Evolutionary conservation across 2,113 vertebrate genomes (phyloP).

Genomic region (Heliornis fulica): DNA sequence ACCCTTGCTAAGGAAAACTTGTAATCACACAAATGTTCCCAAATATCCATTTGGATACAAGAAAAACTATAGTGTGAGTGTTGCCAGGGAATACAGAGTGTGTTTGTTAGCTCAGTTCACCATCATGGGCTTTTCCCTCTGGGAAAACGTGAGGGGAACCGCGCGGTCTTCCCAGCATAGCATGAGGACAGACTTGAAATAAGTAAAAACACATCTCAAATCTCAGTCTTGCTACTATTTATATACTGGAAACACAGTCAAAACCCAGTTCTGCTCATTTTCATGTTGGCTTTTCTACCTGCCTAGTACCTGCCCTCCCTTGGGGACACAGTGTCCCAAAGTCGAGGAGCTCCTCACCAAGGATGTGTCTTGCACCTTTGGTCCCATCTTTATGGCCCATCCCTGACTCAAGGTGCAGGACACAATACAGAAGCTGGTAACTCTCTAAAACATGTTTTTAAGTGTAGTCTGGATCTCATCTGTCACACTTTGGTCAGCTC

Average conservation of each 20-base stretch:
- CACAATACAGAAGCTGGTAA: not conserved
- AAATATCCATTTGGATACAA: not conserved
- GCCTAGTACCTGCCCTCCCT: not conserved
- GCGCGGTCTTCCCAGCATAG: accelerated
- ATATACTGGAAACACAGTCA: not conserved
- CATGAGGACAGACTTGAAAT: not conserved
- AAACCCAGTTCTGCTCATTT: not conserved
- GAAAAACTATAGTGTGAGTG: not conserved
- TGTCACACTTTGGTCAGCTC: not conserved
- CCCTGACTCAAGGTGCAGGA: no score
- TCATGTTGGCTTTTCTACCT: not conserved
- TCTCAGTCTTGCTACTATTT: not conserved
- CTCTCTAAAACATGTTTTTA: accelerated
- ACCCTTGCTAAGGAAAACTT: not conserved
- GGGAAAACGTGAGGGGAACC: not conserved
- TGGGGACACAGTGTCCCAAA: not conserved
- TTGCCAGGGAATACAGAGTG: not conserved
- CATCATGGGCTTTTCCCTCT: not conserved
- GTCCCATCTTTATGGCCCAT: not conserved
- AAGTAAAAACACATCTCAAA: not conserved
- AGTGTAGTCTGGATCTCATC: not conserved
- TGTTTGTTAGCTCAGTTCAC: not conserved
- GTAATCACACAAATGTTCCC: not conserved
- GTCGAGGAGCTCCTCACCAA: not conserved
- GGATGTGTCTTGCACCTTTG: accelerated